Base-by-base conservation (phyloP, 2,797 vertebrate genomes). In the Moxostoma hubbsi region DNA sequence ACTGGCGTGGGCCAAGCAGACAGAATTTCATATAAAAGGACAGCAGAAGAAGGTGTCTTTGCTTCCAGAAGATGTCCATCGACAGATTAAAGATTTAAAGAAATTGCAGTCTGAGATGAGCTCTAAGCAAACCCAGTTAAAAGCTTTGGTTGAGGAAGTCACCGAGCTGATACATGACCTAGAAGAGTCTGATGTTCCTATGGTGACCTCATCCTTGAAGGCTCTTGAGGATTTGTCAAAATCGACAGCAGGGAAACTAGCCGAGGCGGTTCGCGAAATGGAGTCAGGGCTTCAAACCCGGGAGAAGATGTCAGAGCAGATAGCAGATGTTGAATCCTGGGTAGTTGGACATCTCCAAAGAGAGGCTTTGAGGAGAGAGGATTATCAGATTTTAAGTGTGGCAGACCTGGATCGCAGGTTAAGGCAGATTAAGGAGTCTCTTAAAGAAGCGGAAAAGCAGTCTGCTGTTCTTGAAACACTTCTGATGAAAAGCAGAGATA, bases 271-370 rank as follows among this genome's bases (percentile, higher is more conserved):
- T 77, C 93, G 94, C 69, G 91, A 95, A 57, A 88, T 95, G 2
- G 94, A 97, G 88, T 91, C 89, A 0, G 93, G 94, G 18, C 89
- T 97, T 85, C 93, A 96, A 86, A 94, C 93, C 54, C 94, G 96
- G 78, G 93, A 94, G 66, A 94, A 90, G 75, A 89, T 98, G 81
- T 93, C 90, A 36, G 92, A 92, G 79, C 89, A 95, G 83, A 82
- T 96, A 24, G 92, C 90, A 12, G 94, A 95, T 59, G 75, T 95
- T 73, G 95, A 96, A 82, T 89, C 90, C 68, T 95, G 92, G 85
- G 93, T 97, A 51, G 83, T 88, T 58, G 81, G 86, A 75, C 85
- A 94, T 79, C 3, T 95, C 87, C 90, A 81, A 55, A 70, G 83
- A 86, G 87, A 91, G 47, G 87, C 90, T 0, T 85, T 84, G 18